Base-by-base conservation (phyloP, 2,113 vertebrate genomes). In the Gobiocypris rarus region DNA sequence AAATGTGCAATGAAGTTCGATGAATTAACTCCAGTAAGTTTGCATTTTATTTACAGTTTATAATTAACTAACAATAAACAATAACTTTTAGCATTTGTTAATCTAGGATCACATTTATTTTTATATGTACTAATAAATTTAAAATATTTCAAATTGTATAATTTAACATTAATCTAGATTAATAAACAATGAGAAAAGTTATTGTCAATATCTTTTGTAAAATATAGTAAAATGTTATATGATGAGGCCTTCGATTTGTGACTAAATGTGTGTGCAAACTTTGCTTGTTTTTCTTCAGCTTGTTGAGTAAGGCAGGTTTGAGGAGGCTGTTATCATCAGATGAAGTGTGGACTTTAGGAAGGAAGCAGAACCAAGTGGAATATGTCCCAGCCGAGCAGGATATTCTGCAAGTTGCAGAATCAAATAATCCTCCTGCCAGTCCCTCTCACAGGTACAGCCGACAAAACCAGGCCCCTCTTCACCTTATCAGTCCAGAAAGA, bases 301-400 rank as follows among this genome's bases (percentile, higher is more conserved):
- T 89, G 79, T 83, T 87, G 48, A 82, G 84, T 45, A 87, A 89
- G 79, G 78, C 86, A 58, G 83, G 87, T 31, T 71, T 90, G 48
- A 86, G 86, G 71, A 85, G 81, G 59, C 70, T 89, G 19, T 76
- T 89, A 54, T 61, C 85, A 9, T 84, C 86, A 52, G 86, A 89
- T 41, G 87, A 90, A 38, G 79, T 84, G 69, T 89, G 90, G 90
- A 86, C 50, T 83, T 89, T 87, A 83, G 79, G 84, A 24, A 89
- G 61, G 45, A 85, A 84, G 79, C 86, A 71, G 54, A 85, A 83
- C 56, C 63, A 80, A 17, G 52, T 61, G 52, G 83, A 89, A 52
- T 67, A 67, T 14, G 54, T 84, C 52, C 50, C 80, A 41, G 50
- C 48, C 9, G 88, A 88, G 58, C 80, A 87, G 14, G 71, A 80